Conservation (phyloP, 2,113 vertebrate species). For the Dendrocopos noguchii region DNA sequence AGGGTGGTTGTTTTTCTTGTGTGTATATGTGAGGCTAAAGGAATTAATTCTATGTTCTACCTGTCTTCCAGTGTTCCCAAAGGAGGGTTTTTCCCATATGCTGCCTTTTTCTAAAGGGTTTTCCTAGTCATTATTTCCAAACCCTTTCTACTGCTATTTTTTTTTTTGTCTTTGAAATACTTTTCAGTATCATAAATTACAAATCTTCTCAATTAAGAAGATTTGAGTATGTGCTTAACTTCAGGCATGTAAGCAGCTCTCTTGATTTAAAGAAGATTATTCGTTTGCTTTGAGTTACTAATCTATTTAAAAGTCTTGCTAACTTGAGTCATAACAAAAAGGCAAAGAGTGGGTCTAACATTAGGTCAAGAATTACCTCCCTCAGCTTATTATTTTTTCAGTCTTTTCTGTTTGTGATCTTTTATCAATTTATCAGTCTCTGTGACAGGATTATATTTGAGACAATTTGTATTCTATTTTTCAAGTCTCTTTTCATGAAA, state of each 20-base stretch:
- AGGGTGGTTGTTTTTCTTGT: neutral
- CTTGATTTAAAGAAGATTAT: slow-evolving; percentile 27
- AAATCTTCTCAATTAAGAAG: neutral
- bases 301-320: neutral
- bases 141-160: neutral
- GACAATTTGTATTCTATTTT: slow-evolving; percentile 43
- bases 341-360: slow-evolving; percentile 41
- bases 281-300: slow-evolving; percentile 47
- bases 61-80: neutral
- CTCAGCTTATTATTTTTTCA: slow-evolving; percentile 1
- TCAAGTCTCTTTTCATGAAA: slow-evolving; percentile 30
- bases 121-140: neutral
- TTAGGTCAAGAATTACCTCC: slow-evolving; percentile 48
- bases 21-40: neutral
- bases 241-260: neutral
- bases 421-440: slow-evolving; percentile 16
- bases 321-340: slow-evolving; percentile 49
- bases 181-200: slow-evolving; percentile 55
- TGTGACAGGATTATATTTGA: slow-evolving; percentile 17
- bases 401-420: slow-evolving; percentile 45
- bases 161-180: slow-evolving; percentile 60
- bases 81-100: neutral
- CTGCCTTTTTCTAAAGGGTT: neutral
- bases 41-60: neutral
- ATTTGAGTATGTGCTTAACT: neutral